Evolutionary conservation across 2,113 vertebrate genomes (phyloP).

Genomic region (Crotalus helleri): DNA sequence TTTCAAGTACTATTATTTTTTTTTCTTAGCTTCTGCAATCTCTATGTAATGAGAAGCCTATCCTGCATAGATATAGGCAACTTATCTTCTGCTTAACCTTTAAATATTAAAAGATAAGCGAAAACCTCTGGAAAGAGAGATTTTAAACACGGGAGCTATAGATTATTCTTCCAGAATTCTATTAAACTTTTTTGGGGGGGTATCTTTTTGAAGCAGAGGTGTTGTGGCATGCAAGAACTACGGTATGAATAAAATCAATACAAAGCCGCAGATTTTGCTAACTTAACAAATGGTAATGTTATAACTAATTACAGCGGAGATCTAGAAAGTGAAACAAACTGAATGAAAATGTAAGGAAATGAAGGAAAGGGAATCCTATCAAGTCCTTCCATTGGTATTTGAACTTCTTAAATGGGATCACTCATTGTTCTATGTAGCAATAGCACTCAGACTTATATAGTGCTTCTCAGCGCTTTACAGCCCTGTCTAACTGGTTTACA

Average conservation of each 20-base stretch:
- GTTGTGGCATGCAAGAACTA: constrained; percentile 29
- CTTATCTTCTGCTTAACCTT: constrained; percentile 53
- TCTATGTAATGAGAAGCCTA: constrained; percentile 14
- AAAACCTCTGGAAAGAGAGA: constrained; percentile 50
- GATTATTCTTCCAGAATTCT: constrained; percentile 35
- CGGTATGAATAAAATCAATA: constrained; percentile 58
- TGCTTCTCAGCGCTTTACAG: too few species aligned
- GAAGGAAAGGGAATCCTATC: not conserved
- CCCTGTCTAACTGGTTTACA: too few species aligned
- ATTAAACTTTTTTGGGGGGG: constrained; percentile 38
- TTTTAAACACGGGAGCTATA: constrained; percentile 34
- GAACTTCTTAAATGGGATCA: not conserved
- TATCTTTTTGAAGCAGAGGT: constrained; percentile 38
- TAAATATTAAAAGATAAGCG: constrained; percentile 60
- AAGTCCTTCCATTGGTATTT: not conserved
- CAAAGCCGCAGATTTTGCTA: constrained; percentile 33
- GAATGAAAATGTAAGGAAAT: not conserved
- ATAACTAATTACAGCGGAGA: not conserved
- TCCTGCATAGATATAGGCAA: not conserved
- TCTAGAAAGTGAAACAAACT: constrained; percentile 44
- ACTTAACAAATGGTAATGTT: constrained; percentile 31
- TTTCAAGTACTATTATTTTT: constrained; percentile 9
- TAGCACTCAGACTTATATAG: too few species aligned
- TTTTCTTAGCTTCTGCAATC: constrained; percentile 38
- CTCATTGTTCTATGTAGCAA: not conserved